Evolutionary conservation across 2,113 vertebrate genomes (phyloP), one percentile per base, ranked within the genome.

Genomic region (Myiagra hebetior): DNA sequence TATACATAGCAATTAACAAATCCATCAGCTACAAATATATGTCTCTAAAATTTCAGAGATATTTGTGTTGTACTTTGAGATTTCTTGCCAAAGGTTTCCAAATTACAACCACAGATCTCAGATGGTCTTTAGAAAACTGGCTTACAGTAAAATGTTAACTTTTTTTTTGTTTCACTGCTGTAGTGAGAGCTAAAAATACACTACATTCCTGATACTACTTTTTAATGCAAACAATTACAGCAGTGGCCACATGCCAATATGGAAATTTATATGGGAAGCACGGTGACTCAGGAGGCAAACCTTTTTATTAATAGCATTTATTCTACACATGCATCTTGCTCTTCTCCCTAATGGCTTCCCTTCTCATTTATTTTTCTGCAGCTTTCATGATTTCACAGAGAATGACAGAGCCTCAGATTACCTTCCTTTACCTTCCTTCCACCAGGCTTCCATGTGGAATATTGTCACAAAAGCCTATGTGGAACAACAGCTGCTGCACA

Each of bases 221-320:
- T 85, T 85, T 60, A 93, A 91, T 47, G 16, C 42, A 93, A 95
- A 75, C 55, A 91, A 62, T 90, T 70, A 56, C 19, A 80, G 85
- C 72, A 63, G 42, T 46, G 74, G 72, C 72, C 63, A 90, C 50
- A 52, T 35, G 85, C 18, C 83, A 80, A 14, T 75, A 77, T 56
- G 28, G 75, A 93, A 84, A 91, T 93, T 59, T 80, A 86, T 63
- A 90, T 28, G 82, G 72, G 72, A 94, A 89, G 67, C 70, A 64
- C 3, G 1, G 87, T 70, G 91, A 87, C 59, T 79, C 89, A 68
- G 49, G n/a, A 93, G 55, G 39, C 28, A 96, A 86, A 68, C 30
- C 49, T 92, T 95, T 88, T 73, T 28, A 90, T 74, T 91, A 93
- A 69, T 11, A 91, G 37, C 42, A 85, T 86, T 91, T 95, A 89